These are phyloP conservation scores for Kryptopterus vitreolus DNA, from an alignment of 2,797 vertebrate species.

Conservation along the genomic window DNA sequence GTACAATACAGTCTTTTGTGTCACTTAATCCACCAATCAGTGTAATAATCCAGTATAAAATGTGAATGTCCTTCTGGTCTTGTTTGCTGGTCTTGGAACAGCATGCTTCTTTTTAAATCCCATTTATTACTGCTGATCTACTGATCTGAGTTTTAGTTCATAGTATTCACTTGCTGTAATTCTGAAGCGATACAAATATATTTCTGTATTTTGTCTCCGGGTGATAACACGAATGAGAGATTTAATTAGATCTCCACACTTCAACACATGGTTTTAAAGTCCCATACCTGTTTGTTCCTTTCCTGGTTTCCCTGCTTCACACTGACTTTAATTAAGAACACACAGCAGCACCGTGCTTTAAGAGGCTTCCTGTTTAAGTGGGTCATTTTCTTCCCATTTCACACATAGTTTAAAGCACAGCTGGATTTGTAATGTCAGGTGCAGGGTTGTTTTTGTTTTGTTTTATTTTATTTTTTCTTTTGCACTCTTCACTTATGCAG, in stretches of 20 bases:
- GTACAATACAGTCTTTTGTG: no score
- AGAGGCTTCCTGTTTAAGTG: background rate
- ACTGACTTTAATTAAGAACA: background rate
- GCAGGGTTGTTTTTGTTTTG: no score
- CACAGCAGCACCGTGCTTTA: background rate
- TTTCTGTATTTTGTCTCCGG: no score
- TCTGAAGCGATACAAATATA: background rate
- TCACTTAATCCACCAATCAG: no score
- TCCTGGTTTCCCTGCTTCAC: background rate
- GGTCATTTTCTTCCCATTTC: background rate
- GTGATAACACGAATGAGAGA: background rate
- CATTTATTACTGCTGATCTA: no score
- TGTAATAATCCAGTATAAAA: no score
- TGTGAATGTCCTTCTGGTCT: no score
- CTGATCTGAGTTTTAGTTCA: background rate
- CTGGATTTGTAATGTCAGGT: background rate
- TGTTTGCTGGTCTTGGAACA: background rate
- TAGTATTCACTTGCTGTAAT: background rate
- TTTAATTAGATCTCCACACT: background rate
- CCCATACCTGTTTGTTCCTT: background rate
- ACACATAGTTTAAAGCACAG: background rate
- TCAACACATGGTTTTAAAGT: background rate
- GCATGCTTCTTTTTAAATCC: background rate
- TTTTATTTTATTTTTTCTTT: background rate
- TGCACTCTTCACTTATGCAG: background rate